phyloP scores from a whole-genome alignment of 2,888 invertebrate species.

The Cerastis rubricosa region DNA sequence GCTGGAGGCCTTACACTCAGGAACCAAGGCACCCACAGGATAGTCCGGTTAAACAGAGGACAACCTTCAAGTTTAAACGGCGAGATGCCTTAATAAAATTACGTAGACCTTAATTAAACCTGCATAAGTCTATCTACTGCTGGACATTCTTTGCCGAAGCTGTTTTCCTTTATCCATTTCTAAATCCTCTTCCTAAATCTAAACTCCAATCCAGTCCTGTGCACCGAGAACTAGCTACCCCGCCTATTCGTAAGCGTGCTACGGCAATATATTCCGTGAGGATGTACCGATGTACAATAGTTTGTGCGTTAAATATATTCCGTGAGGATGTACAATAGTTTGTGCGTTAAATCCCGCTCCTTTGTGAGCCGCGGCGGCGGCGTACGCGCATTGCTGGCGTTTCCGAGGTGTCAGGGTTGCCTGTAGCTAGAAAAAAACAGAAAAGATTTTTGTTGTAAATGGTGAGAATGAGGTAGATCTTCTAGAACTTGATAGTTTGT shows the following conservation, averaged over 20 bases:
- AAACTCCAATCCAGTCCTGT: slow-evolving; percentile 71
- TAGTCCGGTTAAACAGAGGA: too few relatives aligned
- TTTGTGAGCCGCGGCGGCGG: slow-evolving; percentile 74
- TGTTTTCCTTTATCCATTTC: neutral
- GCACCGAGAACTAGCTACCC: slow-evolving; percentile 70
- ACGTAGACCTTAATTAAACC: neutral
- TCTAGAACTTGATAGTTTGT: neutral
- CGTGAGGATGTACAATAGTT: slow-evolving; percentile 78
- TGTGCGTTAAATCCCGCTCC: slow-evolving; percentile 72
- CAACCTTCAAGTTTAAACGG: too few relatives aligned
- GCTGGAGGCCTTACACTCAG: too few relatives aligned
- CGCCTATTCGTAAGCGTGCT: slow-evolving; percentile 76
- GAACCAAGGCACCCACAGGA: too few relatives aligned
- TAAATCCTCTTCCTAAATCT: neutral
- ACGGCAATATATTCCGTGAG: slow-evolving; percentile 78
- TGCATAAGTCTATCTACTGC: neutral
- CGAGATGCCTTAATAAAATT: too few relatives aligned
- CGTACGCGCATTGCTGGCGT: slow-evolving; percentile 60
- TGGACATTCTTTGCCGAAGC: neutral
- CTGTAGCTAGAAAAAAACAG: slow-evolving; percentile 36
- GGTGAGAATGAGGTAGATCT: neutral
- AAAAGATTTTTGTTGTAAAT: neutral
- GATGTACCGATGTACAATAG: slow-evolving; percentile 75
- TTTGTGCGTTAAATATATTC: slow-evolving; percentile 77
- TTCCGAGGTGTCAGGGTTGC: slow-evolving; percentile 68